Conservation (phyloP, 2,888 invertebrate species). For the Ctenicera cuprea region DNA sequence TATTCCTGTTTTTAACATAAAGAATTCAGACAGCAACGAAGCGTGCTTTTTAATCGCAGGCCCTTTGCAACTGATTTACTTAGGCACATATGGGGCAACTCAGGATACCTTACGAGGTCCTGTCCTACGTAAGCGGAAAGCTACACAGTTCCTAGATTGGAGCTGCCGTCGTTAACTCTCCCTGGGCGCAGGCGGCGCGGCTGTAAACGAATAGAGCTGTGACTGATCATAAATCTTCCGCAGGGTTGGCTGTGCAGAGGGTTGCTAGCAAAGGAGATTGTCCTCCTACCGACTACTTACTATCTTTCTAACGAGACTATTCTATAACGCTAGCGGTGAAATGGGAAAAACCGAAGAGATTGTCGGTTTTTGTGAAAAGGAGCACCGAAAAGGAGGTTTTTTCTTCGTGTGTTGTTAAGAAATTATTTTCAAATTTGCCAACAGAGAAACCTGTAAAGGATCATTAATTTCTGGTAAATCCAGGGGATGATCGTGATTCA, state of each 20-base stretch:
- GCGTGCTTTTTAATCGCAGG: slow-evolving; percentile 2
- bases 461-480: slow-evolving; percentile 1
- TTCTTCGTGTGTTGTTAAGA: slow-evolving; percentile 12
- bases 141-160: slow-evolving; percentile 47
- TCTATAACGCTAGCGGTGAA: slow-evolving; percentile 28
- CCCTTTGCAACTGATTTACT: slow-evolving; percentile 25
- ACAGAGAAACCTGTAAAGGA: background rate
- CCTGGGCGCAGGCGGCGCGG: slow-evolving; percentile 51
- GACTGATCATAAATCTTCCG: slow-evolving; percentile 54
- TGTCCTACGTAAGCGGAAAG: slow-evolving; percentile 36
- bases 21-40: background rate
- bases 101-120: slow-evolving; percentile 30
- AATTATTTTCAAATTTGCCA: slow-evolving; percentile 18
- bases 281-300: slow-evolving; percentile 42
- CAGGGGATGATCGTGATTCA: background rate
- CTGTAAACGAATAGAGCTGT: slow-evolving; percentile 54
- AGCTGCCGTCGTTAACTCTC: slow-evolving; percentile 47
- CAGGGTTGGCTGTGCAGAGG: slow-evolving; percentile 45
- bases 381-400: background rate
- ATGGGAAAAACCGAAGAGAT: slow-evolving; percentile 27
- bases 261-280: slow-evolving; percentile 45
- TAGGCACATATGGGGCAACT: slow-evolving; percentile 28
- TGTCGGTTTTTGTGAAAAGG: slow-evolving; percentile 6
- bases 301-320: slow-evolving; percentile 42
- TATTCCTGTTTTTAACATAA: slow-evolving; percentile 3